Evolutionary conservation across 2,888 invertebrate species (phyloP).

Genomic region (Panopea generosa): DNA sequence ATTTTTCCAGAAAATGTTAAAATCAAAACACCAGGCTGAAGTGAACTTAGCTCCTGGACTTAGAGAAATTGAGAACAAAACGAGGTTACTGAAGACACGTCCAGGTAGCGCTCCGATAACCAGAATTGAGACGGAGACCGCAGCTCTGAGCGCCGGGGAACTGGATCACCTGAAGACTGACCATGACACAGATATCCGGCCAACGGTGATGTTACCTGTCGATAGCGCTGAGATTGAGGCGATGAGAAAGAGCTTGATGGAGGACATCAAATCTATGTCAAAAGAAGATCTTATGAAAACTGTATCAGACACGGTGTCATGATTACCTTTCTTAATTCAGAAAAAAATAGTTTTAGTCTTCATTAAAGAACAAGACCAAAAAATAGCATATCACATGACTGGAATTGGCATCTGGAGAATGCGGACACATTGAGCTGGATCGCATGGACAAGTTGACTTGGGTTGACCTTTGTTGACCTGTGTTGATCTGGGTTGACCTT

Average conservation of each 20-base stretch:
- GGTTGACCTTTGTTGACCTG: no score
- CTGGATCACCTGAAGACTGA: constrained; percentile 64
- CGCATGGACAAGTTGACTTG: no score
- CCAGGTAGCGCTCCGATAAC: constrained; percentile 82
- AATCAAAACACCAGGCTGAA: constrained; percentile 78
- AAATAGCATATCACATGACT: no score
- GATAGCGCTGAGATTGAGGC: constrained; percentile 70
- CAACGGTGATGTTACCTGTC: constrained; percentile 64
- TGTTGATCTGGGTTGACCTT: no score
- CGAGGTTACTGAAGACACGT: constrained; percentile 69
- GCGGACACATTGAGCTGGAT: no score
- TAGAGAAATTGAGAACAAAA: constrained; percentile 59
- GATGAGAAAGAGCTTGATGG: constrained; percentile 63
- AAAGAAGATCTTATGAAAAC: constrained; percentile 62
- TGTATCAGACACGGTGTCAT: constrained; percentile 50
- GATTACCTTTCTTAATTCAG: no score
- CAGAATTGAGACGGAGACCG: constrained; percentile 65
- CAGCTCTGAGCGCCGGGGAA: constrained; percentile 77
- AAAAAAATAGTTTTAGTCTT: no score
- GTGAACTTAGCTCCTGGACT: constrained; percentile 74
- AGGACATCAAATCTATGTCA: constrained; percentile 62
- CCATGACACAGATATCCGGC: constrained; percentile 58
- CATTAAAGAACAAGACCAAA: no score
- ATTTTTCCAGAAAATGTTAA: constrained; percentile 74
- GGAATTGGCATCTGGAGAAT: no score